A percentile compares a stretch with the other conserved stretches of the same genome.
These are phyloP conservation scores for Ischnura elegans DNA, from an alignment of 2,888 invertebrate species.

Conservation along the genomic window DNA sequence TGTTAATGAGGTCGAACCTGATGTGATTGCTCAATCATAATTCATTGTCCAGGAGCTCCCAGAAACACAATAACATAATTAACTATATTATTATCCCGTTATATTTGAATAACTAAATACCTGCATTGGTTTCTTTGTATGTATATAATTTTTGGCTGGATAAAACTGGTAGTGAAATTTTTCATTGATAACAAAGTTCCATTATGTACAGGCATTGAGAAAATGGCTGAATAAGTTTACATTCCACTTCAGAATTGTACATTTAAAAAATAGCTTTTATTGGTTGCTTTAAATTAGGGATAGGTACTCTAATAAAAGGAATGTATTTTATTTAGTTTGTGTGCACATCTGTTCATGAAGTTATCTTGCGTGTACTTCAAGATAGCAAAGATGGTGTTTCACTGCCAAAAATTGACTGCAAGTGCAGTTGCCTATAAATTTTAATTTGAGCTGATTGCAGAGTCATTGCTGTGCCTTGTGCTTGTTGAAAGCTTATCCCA, in stretches of 20 bases:
- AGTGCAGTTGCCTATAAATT: constrained; percentile 44
- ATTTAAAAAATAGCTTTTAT: constrained; percentile 28
- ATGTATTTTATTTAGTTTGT: neutral
- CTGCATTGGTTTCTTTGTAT: neutral
- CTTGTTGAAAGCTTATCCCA: constrained; percentile 34
- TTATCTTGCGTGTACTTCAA: neutral
- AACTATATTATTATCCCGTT: neutral
- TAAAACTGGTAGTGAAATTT: neutral
- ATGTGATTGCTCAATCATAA: constrained; percentile 39
- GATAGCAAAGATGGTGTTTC: constrained; percentile 44
- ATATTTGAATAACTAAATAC: neutral
- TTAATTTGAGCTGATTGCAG: constrained; percentile 44
- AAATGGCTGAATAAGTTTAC: neutral
- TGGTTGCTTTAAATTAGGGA: constrained; percentile 32
- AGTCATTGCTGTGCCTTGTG: constrained; percentile 61
- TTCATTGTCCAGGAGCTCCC: neutral
- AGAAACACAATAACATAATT: neutral
- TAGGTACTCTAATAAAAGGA: neutral
- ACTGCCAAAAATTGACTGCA: constrained; percentile 54
- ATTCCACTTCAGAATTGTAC: neutral
- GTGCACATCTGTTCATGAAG: neutral
- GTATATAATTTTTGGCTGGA: neutral
- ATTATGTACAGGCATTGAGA: neutral
- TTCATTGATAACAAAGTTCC: neutral
- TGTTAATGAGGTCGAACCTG: neutral